Evolutionary conservation across 1,140 invertebrate species (phyloP).

Genomic region (Oedothorax gibbosus): DNA sequence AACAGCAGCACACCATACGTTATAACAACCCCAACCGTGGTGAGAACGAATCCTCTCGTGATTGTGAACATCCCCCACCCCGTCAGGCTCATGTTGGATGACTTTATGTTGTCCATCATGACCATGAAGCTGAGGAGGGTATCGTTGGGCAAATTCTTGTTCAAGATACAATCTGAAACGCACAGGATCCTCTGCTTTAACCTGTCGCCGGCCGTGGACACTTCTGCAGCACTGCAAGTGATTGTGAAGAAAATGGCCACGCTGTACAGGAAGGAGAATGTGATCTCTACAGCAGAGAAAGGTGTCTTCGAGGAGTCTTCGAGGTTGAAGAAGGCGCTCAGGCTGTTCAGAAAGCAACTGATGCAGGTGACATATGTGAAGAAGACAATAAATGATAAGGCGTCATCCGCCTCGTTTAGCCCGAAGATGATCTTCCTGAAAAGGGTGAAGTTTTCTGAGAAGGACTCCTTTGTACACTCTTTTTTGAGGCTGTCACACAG

Average conservation of each 20-base stretch:
- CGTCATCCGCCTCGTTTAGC: slow-evolving; percentile 32
- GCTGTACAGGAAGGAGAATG: slow-evolving; percentile 4
- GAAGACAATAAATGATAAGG: slow-evolving; percentile 25
- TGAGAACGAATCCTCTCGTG: slow-evolving; percentile 44
- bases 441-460: slow-evolving; percentile 15
- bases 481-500: slow-evolving; percentile 2
- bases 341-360: slow-evolving; percentile 47
- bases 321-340: slow-evolving; percentile 10
- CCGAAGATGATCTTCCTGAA: slow-evolving; percentile 36
- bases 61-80: slow-evolving; percentile 57
- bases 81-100: slow-evolving; percentile 16
- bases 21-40: slow-evolving; percentile 44
- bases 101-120: slow-evolving; percentile 32
- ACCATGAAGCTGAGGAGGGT: slow-evolving; percentile 17
- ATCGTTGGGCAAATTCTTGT: slow-evolving; percentile 26
- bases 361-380: slow-evolving; percentile 46
- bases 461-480: background rate
- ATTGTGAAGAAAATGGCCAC: slow-evolving; percentile 15
- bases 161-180: slow-evolving; percentile 20
- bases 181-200: slow-evolving; percentile 31
- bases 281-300: slow-evolving; percentile 2
- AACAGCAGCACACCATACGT: slow-evolving; percentile 52
- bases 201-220: slow-evolving; percentile 5
- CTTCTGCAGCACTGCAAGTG: slow-evolving; percentile 25
- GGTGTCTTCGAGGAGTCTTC: background rate